These are phyloP conservation scores for Pseudomyrmex dendroicus DNA, from an alignment of 1,140 invertebrate genomes.

Conservation along the genomic window DNA sequence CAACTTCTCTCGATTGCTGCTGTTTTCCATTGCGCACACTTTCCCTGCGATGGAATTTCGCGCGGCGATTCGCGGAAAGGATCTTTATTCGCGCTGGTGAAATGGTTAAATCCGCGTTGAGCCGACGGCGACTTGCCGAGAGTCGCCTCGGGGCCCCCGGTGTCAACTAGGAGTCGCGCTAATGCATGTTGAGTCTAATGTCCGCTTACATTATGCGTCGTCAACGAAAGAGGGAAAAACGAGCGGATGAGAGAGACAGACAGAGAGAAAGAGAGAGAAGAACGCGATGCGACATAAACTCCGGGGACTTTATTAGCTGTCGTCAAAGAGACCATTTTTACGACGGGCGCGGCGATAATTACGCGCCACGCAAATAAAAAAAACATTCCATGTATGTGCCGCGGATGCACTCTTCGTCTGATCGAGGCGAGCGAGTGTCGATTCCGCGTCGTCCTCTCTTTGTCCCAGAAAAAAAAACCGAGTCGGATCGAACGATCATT, in stretches of 20 bases:
- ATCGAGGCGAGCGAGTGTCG: too few relatives aligned
- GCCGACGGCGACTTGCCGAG: conserved; percentile 9
- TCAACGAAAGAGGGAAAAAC: not conserved
- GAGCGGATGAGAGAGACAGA: not conserved
- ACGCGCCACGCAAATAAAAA: conserved; percentile 15
- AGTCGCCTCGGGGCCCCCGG: conserved; percentile 17
- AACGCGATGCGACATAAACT: conserved; percentile 12
- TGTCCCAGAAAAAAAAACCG: not conserved
- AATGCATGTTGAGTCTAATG: conserved; percentile 30
- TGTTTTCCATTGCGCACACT: too few relatives aligned
- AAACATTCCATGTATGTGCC: not conserved
- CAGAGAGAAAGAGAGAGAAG: not conserved
- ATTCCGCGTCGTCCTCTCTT: too few relatives aligned
- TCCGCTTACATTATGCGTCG: conserved; percentile 42
- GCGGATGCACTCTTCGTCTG: too few relatives aligned
- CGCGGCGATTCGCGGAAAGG: not conserved
- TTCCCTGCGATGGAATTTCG: not conserved
- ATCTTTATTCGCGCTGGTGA: conserved; percentile 5
- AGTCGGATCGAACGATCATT: not conserved
- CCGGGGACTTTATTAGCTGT: conserved; percentile 30
- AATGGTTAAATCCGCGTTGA: conserved; percentile 20
- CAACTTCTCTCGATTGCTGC: too few relatives aligned
- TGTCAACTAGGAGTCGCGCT: conserved; percentile 19
- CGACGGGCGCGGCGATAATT: conserved; percentile 46
- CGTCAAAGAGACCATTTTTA: conserved; percentile 32